Percentiles rank a stretch among this genome's conserved stretches.
Evolutionary conservation across 1,140 invertebrate genomes (phyloP).

Genomic region (Rhopalosiphum padi): DNA sequence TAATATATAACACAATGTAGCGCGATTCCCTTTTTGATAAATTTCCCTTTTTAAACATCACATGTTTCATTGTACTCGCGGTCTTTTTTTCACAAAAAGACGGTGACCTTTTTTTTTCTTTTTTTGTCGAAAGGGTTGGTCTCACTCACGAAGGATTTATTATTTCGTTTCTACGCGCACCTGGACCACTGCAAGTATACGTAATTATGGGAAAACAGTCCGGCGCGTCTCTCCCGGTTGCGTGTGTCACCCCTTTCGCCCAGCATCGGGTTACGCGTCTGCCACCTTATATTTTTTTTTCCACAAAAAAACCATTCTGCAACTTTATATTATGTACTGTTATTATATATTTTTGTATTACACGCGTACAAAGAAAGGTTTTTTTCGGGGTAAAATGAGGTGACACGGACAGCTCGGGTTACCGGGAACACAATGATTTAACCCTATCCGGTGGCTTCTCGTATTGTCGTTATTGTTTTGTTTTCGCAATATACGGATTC

Average conservation of each 20-base stretch:
- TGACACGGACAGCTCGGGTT: slow-evolving; percentile 55
- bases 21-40: slow-evolving; percentile 54
- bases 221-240: slow-evolving; percentile 3
- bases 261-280: slow-evolving; percentile 55
- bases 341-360: slow-evolving; percentile 37
- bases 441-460: slow-evolving; percentile 57
- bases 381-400: slow-evolving; percentile 43
- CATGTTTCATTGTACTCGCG: slow-evolving; percentile 47
- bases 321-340: slow-evolving; percentile 44
- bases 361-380: slow-evolving; percentile 40
- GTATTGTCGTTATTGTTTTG: slow-evolving; percentile 54
- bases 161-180: slow-evolving; percentile 50
- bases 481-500: slow-evolving; percentile 56
- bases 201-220: slow-evolving; percentile 58
- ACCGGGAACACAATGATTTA: slow-evolving; percentile 56
- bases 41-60: slow-evolving; percentile 51
- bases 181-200: slow-evolving; percentile 46
- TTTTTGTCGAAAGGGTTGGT: slow-evolving; percentile 52
- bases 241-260: slow-evolving; percentile 55
- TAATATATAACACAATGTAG: slow-evolving; percentile 15
- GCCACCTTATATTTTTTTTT: slow-evolving; percentile 52
- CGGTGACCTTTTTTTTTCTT: slow-evolving; percentile 52
- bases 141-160: slow-evolving; percentile 50
- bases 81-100: slow-evolving; percentile 38
- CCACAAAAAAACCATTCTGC: slow-evolving; percentile 51